Evolutionary conservation across 1,140 invertebrate genomes (phyloP).

Genomic region (Leptinotarsa undecemlineata): DNA sequence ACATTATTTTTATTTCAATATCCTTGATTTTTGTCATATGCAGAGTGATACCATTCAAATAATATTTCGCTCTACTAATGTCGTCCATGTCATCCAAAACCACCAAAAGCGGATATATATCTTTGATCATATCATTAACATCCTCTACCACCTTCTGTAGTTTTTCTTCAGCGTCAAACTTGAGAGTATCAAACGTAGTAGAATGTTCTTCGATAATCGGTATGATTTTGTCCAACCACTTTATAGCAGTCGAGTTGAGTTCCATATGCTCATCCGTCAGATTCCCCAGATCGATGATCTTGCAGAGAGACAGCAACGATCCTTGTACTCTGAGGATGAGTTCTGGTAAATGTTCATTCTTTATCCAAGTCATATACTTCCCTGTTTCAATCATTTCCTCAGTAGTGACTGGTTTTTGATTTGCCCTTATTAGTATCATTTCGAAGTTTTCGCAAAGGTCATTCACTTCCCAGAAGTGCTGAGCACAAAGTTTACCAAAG

Average conservation of each 20-base stretch:
- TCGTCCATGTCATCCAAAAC: slow-evolving; percentile 59
- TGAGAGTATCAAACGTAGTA: slow-evolving; percentile 73
- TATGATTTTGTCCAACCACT: slow-evolving; percentile 72
- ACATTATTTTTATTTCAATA: slow-evolving; percentile 72
- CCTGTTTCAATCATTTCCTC: slow-evolving; percentile 65
- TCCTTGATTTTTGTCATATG: slow-evolving; percentile 71
- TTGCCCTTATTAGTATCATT: slow-evolving; percentile 39
- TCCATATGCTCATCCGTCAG: slow-evolving; percentile 62
- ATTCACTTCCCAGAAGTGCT: slow-evolving; percentile 43
- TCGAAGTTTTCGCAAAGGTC: slow-evolving; percentile 44
- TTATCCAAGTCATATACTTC: slow-evolving; percentile 56
- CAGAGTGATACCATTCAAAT: slow-evolving; percentile 70
- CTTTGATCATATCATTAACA: slow-evolving; percentile 67
- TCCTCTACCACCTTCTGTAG: slow-evolving; percentile 70
- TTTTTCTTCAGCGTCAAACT: slow-evolving; percentile 79
- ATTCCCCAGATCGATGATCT: slow-evolving; percentile 35
- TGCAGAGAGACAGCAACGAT: slow-evolving; percentile 61
- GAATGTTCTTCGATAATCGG: slow-evolving; percentile 73
- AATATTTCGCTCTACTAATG: slow-evolving; percentile 63
- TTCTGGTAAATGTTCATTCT: slow-evolving; percentile 41
- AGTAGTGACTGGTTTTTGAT: slow-evolving; percentile 40
- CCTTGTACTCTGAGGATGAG: slow-evolving; percentile 65
- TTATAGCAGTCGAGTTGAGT: slow-evolving; percentile 66
- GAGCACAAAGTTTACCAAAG: slow-evolving; percentile 37
- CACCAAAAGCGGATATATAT: slow-evolving; percentile 70